Evolutionary conservation across 2,888 invertebrate species (phyloP).

Genomic region (Belgica antarctica): DNA sequence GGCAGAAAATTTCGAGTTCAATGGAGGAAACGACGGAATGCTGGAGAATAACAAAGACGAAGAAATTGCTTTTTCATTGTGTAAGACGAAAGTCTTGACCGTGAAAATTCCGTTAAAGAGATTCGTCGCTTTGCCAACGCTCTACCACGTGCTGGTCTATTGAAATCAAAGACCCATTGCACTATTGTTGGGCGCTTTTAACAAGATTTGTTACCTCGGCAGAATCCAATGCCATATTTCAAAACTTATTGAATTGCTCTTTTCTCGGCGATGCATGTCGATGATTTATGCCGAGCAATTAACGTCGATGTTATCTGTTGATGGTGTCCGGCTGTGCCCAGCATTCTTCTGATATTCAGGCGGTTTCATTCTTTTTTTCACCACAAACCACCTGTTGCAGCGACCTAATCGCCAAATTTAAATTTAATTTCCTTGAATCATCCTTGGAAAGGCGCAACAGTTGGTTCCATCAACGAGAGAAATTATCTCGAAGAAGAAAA

Average conservation of each 20-base stretch:
- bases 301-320: not conserved
- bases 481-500: not conserved
- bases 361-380: not conserved
- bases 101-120: conserved; percentile 43
- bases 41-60: not conserved
- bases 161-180: conserved; percentile 36
- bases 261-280: not conserved
- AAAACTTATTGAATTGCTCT: conserved; percentile 5
- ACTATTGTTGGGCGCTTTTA: conserved; percentile 1
- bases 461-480: not conserved
- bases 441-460: not conserved
- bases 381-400: conserved; percentile 12
- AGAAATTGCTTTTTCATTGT: conserved; percentile 29
- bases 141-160: conserved; percentile 42
- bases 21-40: conserved; percentile 26
- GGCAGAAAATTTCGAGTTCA: too few relatives aligned
- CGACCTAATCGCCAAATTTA: not conserved
- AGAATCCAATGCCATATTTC: not conserved
- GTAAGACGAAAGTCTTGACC: conserved; percentile 39
- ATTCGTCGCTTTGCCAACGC: conserved; percentile 1
- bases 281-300: not conserved
- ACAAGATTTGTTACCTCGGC: not conserved
- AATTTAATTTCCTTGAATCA: not conserved
- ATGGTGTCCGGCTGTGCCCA: not conserved
- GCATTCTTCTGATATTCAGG: not conserved